A percentile compares a stretch with the other conserved stretches of the same genome.
Conservation (phyloP, 2,888 invertebrate genomes). For the Cryptosula pallasiana region DNA sequence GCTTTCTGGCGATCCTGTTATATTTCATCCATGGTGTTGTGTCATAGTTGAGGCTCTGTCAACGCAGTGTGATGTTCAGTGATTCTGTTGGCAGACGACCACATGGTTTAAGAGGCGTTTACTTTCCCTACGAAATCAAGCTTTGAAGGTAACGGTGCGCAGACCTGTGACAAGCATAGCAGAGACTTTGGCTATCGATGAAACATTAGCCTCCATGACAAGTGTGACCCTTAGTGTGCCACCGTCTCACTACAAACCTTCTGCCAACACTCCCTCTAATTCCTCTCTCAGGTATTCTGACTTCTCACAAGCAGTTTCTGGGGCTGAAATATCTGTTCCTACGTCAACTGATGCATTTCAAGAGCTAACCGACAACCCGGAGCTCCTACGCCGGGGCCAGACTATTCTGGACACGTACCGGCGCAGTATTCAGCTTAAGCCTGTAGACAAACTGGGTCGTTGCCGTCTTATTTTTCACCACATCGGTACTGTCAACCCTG, state of each 20-base stretch:
- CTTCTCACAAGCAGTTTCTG: no score
- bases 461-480: constrained; percentile 5
- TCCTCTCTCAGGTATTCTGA: no score
- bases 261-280: not conserved
- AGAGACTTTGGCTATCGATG: not conserved
- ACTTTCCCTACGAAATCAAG: not conserved
- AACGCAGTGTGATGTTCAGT: no score
- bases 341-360: no score
- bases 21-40: no score
- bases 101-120: not conserved
- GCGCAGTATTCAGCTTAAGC: not conserved
- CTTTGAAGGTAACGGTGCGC: not conserved
- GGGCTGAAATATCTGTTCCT: no score
- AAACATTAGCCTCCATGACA: not conserved
- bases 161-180: not conserved
- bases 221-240: not conserved
- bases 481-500: not conserved
- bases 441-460: not conserved
- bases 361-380: no score
- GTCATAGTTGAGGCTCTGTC: no score
- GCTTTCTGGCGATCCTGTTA: no score
- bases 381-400: not conserved
- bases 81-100: not conserved
- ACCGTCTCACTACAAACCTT: not conserved
- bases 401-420: not conserved